Percentiles rank a stretch among this genome's conserved stretches.
Conservation (phyloP, 2,888 invertebrate genomes). For the Acanthosoma haemorrhoidale region DNA sequence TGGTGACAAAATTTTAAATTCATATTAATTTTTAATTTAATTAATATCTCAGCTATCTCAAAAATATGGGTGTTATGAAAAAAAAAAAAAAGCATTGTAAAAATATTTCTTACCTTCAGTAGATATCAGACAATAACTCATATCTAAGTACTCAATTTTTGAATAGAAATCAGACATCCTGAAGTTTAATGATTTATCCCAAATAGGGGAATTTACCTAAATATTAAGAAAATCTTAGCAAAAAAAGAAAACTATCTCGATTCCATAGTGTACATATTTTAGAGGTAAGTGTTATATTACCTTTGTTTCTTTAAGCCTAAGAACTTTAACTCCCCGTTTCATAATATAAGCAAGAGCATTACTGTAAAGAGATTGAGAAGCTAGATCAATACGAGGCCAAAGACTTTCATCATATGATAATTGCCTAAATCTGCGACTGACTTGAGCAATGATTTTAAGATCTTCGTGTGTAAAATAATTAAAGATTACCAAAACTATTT, state of each 20-base stretch:
- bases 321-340: conserved; percentile 68
- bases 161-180: not conserved
- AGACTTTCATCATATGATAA: conserved; percentile 77
- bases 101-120: conserved; percentile 44
- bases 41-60: too few species aligned
- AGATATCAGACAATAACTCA: conserved; percentile 71
- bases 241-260: not conserved
- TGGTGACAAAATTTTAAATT: too few species aligned
- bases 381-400: conserved; percentile 79
- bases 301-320: conserved; percentile 74
- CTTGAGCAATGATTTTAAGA: conserved; percentile 64
- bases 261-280: too few species aligned
- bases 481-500: conserved; percentile 76
- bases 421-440: conserved; percentile 72
- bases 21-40: too few species aligned
- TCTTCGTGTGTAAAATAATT: conserved; percentile 74
- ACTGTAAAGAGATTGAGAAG: conserved; percentile 60
- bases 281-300: conserved; percentile 47
- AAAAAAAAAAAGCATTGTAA: too few species aligned
- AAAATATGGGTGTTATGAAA: too few species aligned
- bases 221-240: conserved; percentile 34
- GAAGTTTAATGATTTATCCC: conserved; percentile 44
- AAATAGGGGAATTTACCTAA: conserved; percentile 52
- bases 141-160: conserved; percentile 76
- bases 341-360: conserved; percentile 69